phyloP scores from a whole-genome alignment of 2,797 vertebrate species.

The Arremon aurantiirostris region DNA sequence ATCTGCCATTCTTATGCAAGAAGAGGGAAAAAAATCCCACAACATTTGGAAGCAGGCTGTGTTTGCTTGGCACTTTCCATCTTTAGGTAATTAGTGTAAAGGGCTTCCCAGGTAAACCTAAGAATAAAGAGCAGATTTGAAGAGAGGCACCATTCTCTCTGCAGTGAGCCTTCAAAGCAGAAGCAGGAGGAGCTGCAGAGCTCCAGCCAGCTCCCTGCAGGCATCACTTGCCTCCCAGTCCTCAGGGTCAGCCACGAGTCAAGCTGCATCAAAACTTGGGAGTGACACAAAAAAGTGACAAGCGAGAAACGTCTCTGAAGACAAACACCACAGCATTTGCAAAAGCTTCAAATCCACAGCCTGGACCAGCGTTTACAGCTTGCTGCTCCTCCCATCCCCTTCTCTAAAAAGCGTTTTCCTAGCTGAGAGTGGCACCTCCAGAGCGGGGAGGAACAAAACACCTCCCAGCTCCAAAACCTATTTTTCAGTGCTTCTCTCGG shows the following conservation, averaged over 20 bases:
- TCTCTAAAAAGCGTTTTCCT: background rate
- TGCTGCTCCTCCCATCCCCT: background rate
- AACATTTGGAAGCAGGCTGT: slow-evolving; percentile 48
- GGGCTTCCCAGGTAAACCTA: slow-evolving; percentile 65
- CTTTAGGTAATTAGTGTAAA: slow-evolving; percentile 57
- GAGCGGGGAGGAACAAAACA: background rate
- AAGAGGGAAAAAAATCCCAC: background rate
- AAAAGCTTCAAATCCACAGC: background rate
- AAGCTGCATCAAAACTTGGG: background rate
- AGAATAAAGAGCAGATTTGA: slow-evolving; percentile 15
- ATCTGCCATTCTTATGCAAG: slow-evolving; percentile 8
- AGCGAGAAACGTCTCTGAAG: background rate
- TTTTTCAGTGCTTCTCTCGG: background rate
- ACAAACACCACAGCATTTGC: background rate
- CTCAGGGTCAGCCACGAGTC: background rate
- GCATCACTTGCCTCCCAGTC: background rate
- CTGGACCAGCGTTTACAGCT: background rate
- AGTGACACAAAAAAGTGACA: background rate
- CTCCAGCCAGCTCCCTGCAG: background rate
- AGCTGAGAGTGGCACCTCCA: background rate
- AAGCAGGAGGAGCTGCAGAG: background rate
- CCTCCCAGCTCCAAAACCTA: background rate
- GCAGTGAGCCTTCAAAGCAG: background rate
- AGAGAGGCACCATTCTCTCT: background rate
- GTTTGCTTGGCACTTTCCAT: slow-evolving; percentile 48